These are phyloP conservation scores for Leptodactylus fuscus DNA, from an alignment of 2,113 vertebrate genomes.

Conservation along the genomic window DNA sequence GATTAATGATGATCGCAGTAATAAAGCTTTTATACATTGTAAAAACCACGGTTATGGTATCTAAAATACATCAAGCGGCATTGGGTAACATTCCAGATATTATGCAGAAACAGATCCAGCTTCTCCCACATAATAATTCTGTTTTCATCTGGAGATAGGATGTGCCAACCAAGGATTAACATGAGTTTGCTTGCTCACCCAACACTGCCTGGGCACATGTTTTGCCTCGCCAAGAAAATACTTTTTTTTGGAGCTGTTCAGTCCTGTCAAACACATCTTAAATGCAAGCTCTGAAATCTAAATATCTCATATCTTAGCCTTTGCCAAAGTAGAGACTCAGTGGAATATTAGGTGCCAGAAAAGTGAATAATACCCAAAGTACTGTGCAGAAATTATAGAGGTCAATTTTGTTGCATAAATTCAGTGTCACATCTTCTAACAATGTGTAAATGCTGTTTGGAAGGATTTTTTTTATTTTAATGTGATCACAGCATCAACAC, in stretches of 20 bases:
- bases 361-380: conserved; percentile 11
- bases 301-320: conserved; percentile 29
- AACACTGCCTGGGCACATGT: conserved; percentile 13
- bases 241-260: conserved; percentile 34
- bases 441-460: background rate
- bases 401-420: conserved; percentile 4
- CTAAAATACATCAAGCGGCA: background rate
- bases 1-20: no score
- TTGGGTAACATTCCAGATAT: background rate
- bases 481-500: background rate
- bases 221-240: background rate
- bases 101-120: background rate
- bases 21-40: no score
- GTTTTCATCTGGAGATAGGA: conserved; percentile 14
- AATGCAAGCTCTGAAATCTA: conserved; percentile 19
- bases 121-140: conserved; percentile 19
- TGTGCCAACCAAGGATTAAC: conserved; percentile 44
- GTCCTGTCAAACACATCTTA: conserved; percentile 35
- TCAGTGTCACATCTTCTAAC: background rate
- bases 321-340: conserved; percentile 14
- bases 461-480: background rate
- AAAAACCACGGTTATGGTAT: background rate
- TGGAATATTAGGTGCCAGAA: background rate
- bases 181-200: background rate
- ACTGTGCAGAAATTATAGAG: background rate